phyloP scores from a whole-genome alignment of 2,888 invertebrate species.

The Drosophila diplacantha region DNA sequence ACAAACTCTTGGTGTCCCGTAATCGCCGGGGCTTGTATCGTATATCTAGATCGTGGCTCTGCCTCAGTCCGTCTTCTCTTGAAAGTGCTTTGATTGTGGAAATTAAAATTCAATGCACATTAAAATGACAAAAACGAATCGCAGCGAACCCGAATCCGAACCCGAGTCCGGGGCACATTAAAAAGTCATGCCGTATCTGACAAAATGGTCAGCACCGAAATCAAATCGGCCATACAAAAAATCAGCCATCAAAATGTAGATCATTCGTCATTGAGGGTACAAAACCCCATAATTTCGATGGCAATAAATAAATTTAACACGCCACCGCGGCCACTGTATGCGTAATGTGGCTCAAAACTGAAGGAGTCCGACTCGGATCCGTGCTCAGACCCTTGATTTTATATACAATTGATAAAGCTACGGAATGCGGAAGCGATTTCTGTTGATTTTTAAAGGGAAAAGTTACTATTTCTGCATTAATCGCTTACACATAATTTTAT shows the following conservation, averaged over 20 bases:
- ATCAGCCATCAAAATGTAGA: slow-evolving; percentile 64
- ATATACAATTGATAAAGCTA: slow-evolving; percentile 1
- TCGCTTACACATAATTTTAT: background rate
- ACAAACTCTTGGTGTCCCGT: slow-evolving; percentile 57
- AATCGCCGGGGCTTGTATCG: slow-evolving; percentile 26
- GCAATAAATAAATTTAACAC: slow-evolving; percentile 68
- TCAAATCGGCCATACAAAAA: slow-evolving; percentile 22
- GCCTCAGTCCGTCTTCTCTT: slow-evolving; percentile 35
- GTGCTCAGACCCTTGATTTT: no score
- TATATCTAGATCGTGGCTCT: slow-evolving; percentile 37
- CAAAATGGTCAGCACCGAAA: slow-evolving; percentile 32
- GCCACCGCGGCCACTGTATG: slow-evolving; percentile 47
- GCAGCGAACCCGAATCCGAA: slow-evolving; percentile 33
- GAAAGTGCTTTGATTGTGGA: slow-evolving; percentile 54
- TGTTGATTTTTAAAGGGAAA: background rate
- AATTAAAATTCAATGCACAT: slow-evolving; percentile 69
- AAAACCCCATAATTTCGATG: slow-evolving; percentile 61
- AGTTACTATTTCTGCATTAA: background rate
- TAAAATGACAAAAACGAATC: slow-evolving; percentile 68
- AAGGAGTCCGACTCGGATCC: slow-evolving; percentile 13
- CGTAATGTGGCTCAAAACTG: slow-evolving; percentile 34
- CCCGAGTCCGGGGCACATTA: slow-evolving; percentile 48
- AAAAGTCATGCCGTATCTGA: slow-evolving; percentile 58
- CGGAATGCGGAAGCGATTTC: slow-evolving; percentile 1
- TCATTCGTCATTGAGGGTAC: slow-evolving; percentile 65